Evolutionary conservation across 1,140 invertebrate genomes (phyloP).

Genomic region (Pectinophora gossypiella): DNA sequence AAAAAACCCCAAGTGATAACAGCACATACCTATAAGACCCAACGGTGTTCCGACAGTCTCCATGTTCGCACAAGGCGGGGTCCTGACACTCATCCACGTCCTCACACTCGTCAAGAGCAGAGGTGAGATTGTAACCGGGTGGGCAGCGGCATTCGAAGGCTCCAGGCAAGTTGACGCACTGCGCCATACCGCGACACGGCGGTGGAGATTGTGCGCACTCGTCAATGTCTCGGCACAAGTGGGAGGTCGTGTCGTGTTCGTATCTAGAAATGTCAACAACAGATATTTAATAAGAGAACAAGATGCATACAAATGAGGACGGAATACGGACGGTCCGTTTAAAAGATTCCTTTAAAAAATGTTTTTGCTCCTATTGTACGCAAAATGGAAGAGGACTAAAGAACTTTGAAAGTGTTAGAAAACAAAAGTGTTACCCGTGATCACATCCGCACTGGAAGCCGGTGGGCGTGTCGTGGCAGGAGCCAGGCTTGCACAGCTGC

Average conservation of each 20-base stretch:
- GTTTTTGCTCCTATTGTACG: too few relatives aligned
- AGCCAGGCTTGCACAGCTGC: constrained; percentile 88
- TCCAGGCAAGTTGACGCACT: constrained; percentile 85
- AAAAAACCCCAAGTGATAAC: too few relatives aligned
- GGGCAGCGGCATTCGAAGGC: constrained; percentile 85
- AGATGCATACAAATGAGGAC: too few relatives aligned
- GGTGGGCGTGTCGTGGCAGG: constrained; percentile 89
- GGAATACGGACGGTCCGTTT: too few relatives aligned
- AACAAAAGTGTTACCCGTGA: too few relatives aligned
- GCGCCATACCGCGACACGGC: constrained; percentile 88
- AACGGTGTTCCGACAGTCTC: constrained; percentile 86
- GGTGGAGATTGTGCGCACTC: constrained; percentile 79
- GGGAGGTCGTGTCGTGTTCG: constrained; percentile 84
- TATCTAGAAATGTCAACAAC: constrained; percentile 81
- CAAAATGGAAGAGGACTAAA: too few relatives aligned
- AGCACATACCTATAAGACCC: constrained; percentile 82
- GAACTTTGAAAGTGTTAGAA: too few relatives aligned
- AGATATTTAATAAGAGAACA: too few relatives aligned
- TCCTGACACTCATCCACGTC: constrained; percentile 86
- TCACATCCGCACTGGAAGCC: constrained; percentile 90
- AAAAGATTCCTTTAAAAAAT: too few relatives aligned
- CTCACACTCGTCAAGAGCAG: constrained; percentile 79
- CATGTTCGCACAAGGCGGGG: constrained; percentile 86
- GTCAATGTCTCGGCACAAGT: constrained; percentile 86
- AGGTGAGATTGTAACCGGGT: constrained; percentile 84